Percentiles rank a stretch among this genome's conserved stretches.
Conservation (phyloP, 2,888 invertebrate genomes). For the Xestia xanthographa region DNA sequence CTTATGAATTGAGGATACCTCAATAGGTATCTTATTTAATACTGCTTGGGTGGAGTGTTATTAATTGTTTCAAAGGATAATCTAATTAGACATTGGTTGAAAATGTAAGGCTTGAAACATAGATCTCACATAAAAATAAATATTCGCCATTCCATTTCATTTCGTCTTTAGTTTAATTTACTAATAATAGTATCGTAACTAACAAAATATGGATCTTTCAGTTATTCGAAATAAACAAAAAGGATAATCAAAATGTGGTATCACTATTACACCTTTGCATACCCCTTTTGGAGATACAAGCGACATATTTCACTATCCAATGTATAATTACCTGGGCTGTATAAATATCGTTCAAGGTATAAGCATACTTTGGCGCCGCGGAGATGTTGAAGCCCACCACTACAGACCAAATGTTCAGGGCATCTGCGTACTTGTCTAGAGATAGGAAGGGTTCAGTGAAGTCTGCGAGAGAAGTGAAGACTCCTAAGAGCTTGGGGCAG, state of each 20-base stretch:
- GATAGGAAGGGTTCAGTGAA: slow-evolving; percentile 11
- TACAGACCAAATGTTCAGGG: slow-evolving; percentile 58
- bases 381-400: slow-evolving; percentile 49
- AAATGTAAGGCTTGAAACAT: background rate
- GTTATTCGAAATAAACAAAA: background rate
- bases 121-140: too few relatives aligned
- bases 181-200: background rate
- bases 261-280: background rate
- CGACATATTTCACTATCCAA: background rate
- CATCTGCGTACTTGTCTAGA: slow-evolving; percentile 57
- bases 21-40: background rate
- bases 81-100: background rate
- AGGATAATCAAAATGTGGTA: background rate
- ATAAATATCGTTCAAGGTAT: slow-evolving; percentile 66
- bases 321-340: slow-evolving; percentile 66
- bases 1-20: background rate
- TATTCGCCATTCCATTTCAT: background rate
- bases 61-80: background rate
- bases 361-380: slow-evolving; percentile 40
- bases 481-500: slow-evolving; percentile 65
- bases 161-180: background rate
- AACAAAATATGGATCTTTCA: background rate
- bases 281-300: background rate
- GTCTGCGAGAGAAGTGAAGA: background rate
- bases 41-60: background rate